Base-by-base conservation (phyloP, 2,113 vertebrate species). In the Silurus asotus region DNA sequence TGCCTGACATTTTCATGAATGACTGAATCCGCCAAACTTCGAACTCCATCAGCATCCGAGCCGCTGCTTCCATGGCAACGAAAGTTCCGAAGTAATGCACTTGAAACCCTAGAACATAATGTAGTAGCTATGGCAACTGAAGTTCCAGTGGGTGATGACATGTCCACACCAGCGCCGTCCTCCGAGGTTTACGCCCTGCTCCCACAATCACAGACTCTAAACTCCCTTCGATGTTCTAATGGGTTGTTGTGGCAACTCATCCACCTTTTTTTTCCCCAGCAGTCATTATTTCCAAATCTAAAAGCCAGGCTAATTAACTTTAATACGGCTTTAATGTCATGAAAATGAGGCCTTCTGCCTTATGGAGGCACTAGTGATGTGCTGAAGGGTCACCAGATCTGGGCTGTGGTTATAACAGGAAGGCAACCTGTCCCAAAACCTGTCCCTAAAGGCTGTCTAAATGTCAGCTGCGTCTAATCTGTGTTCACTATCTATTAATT, bases 31-130 rank as follows among this genome's bases (percentile, higher is more conserved):
- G 78, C 69, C 56, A 62, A 82, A 64, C 25, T 53, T 49, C 79
- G 75, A 74, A 62, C 67, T 81, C 67, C 85, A 75, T 74, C 65
- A 77, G 82, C 86, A 81, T 67, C 79, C 79, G 61, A 56, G 72
- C 74, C 64, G 28, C 75, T 81, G 89, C 86, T 87, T 78, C 86
- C 88, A 90, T 90, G 89, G 89, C 86, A 90, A 90, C 86, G 64
- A 84, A 78, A 86, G 56, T 79, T 90, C 82, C 70, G 76, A 51
- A 88, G 74, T 37, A 84, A 75, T 53, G 72, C 55, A 14, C 10
- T 37, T n/a, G 49, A 67, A 86, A 88, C 58, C 84, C 81, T 56
- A 58, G 48, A 74, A 80, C 62, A 85, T 59, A 28, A 82, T 79
- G 55, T 58, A 58, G 88, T 89, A 81, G 84, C 88, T 86, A 87